Conservation (phyloP, 2,797 vertebrate species). For the Valencia hispanica region DNA sequence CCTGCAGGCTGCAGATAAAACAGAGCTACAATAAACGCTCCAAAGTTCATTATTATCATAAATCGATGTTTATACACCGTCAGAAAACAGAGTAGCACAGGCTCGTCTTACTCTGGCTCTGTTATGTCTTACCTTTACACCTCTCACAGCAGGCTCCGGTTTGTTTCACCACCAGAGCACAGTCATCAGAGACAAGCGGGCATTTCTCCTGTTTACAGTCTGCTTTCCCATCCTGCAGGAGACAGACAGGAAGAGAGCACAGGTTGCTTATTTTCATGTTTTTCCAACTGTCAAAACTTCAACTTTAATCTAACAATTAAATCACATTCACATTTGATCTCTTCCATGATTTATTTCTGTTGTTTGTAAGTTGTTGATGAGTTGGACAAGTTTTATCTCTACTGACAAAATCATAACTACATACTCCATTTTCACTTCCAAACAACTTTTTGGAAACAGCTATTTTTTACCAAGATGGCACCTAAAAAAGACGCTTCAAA, state of each 20-base stretch:
- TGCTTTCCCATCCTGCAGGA: conserved; percentile 90
- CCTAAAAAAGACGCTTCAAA: not conserved
- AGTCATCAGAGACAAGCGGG: conserved; percentile 88
- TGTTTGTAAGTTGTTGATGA: not conserved
- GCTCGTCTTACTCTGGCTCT: not conserved
- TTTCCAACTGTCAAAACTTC: not conserved
- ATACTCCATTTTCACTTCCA: not conserved
- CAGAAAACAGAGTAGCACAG: not conserved
- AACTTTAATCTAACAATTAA: not conserved
- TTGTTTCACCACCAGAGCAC: conserved; percentile 94
- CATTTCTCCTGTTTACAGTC: conserved; percentile 97
- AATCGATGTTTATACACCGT: not conserved
- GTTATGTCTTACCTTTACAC: conserved; percentile 89
- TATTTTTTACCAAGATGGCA: not conserved
- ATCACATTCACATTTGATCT: not conserved
- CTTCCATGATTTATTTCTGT: not conserved
- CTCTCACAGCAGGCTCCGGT: conserved; percentile 93
- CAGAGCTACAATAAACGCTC: conserved; percentile 27
- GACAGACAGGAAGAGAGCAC: not conserved
- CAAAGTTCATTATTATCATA: conserved; percentile 10
- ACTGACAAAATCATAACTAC: not conserved
- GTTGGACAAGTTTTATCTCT: not conserved
- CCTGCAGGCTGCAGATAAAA: conserved; percentile 33
- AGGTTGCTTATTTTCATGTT: not conserved
- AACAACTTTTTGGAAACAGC: not conserved